Conservation (phyloP, 2,888 invertebrate species). For the Drosophila algonquin region DNA sequence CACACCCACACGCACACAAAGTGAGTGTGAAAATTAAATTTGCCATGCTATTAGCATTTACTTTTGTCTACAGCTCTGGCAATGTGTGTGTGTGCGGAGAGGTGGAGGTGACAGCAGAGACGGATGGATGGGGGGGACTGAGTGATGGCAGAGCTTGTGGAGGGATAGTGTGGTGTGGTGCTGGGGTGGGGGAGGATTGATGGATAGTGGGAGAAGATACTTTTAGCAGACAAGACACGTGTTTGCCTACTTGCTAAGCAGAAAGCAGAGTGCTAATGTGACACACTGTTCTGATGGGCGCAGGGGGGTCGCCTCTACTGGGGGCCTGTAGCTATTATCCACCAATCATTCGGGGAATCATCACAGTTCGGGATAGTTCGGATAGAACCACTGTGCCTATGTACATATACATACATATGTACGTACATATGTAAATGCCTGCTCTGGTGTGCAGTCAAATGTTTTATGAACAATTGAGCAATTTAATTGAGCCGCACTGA, state of each 20-base stretch:
- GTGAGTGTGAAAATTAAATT: slow-evolving; percentile 52
- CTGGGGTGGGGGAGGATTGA: slow-evolving; percentile 2
- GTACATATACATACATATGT: too few species aligned
- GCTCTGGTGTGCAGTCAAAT: slow-evolving; percentile 36
- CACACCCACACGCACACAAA: slow-evolving; percentile 19
- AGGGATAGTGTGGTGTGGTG: too few species aligned
- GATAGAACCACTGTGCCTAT: neutral
- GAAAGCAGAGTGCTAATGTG: slow-evolving; percentile 32
- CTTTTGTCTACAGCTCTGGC: slow-evolving; percentile 33
- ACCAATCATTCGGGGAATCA: neutral
- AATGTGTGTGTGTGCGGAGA: neutral
- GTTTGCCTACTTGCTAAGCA: slow-evolving; percentile 32
- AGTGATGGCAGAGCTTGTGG: neutral
- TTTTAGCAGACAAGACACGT: slow-evolving; percentile 44
- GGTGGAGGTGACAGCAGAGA: neutral
- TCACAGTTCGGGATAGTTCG: too few species aligned
- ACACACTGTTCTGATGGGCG: neutral
- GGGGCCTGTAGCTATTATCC: too few species aligned
- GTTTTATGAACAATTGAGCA: slow-evolving; percentile 43
- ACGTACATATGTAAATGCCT: too few species aligned
- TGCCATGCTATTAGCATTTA: slow-evolving; percentile 49
- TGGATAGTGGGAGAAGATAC: slow-evolving; percentile 40
- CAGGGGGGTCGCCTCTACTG: too few species aligned
- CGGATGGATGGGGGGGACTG: neutral
- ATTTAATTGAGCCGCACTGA: slow-evolving; percentile 42